Base-by-base conservation (phyloP, 2,113 vertebrate species). In the Etia nguti region DNA sequence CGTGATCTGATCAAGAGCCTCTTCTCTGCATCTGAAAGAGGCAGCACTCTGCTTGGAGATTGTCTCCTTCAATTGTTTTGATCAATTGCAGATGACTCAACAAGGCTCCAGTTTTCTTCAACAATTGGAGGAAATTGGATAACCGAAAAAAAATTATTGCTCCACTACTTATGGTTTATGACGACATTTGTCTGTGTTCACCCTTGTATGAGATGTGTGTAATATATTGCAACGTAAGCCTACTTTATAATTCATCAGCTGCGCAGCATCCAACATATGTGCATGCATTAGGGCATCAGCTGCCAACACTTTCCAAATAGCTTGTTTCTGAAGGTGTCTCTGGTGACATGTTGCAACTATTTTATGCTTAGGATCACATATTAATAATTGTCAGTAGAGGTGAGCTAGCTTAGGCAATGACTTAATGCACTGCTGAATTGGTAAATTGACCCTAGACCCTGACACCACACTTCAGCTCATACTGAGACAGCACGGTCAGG, bases 321-420 rank as follows among this genome's bases (percentile, higher is more conserved):
- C 80, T 36, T 46, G 31, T 55, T 65, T 82, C 82, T 84, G 29
- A 87, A 88, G 81, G 81, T 84, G 85, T 91, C 89, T 87, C 86
- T 75, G 56, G 85, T 91, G 90, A 89, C 60, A 91, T 79, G 86
- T 80, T 90, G 84, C 75, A 60, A 92, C 90, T 89, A 86, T 86
- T 94, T 94, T 91, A 29, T 84, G 88, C 92, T 90, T 89, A 84
- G 80, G 92, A 92, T 86, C 80, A 88, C 89, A 89, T 92, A 94
- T 92, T 94, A 95, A 95, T 95, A 95, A 94, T 94, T 95, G 95
- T 95, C 95, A 95, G 85, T 43, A 20, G 84, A 80, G 86, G 83
- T 89, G 88, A 94, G 89, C 83, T 68, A 89, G 91, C 84, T 91
- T 86, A 90, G 91, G 89, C 84, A 59, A 88, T 89, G 92, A 95